A percentile compares a stretch with the other conserved stretches of the same genome.
phyloP scores from a whole-genome alignment of 1,140 invertebrate genomes.

The Heliconius hermathena region DNA sequence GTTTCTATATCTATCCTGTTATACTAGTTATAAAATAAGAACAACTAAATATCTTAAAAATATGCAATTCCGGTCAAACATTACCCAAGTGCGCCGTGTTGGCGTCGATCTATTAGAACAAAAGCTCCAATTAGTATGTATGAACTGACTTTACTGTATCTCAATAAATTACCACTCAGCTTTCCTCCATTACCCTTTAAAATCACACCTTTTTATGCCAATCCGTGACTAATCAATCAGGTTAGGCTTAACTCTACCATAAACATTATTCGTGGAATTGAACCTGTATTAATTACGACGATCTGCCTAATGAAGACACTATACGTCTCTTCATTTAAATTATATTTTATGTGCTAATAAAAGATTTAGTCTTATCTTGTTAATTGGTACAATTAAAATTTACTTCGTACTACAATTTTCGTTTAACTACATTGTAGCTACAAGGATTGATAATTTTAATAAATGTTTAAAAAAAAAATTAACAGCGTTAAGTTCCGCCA shows the following conservation, averaged over 20 bases:
- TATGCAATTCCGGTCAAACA: neutral
- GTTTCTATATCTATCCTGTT: too few species aligned
- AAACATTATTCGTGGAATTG: constrained; percentile 28
- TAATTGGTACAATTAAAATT: neutral
- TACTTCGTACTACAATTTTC: too few species aligned
- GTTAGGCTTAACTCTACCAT: constrained; percentile 24
- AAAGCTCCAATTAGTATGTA: constrained; percentile 14
- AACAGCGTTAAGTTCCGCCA: too few species aligned
- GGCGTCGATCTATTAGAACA: constrained; percentile 4
- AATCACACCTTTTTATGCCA: constrained; percentile 36
- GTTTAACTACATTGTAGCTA: too few species aligned
- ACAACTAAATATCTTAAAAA: neutral
- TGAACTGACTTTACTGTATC: constrained; percentile 8
- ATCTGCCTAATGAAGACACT: neutral
- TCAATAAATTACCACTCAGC: constrained; percentile 17
- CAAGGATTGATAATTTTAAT: too few species aligned
- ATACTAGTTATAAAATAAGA: too few species aligned
- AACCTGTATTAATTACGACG: neutral
- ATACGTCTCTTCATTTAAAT: neutral
- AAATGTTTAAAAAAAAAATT: too few species aligned
- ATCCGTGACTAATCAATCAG: constrained; percentile 35
- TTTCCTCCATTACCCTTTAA: constrained; percentile 39
- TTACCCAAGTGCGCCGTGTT: neutral
- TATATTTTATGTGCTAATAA: neutral
- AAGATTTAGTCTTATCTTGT: neutral